Percentiles rank a stretch among this genome's conserved stretches.
These are phyloP conservation scores for Drosophila quadrilineata DNA, from an alignment of 1,140 invertebrate genomes.

Conservation along the genomic window DNA sequence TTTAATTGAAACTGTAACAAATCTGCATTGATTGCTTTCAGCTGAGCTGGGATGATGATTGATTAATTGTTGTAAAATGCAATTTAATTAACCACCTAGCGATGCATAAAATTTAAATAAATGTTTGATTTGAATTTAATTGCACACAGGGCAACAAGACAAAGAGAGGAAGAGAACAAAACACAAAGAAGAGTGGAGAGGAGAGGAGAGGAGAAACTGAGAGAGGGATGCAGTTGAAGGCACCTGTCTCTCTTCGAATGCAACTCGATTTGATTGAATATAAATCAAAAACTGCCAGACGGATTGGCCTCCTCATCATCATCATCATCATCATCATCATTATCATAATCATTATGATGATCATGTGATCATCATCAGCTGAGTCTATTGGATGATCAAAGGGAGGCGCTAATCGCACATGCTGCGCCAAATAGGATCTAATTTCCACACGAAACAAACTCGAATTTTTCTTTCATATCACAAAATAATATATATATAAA, in stretches of 20 bases:
- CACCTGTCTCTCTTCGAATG: constrained; percentile 21
- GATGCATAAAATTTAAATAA: constrained; percentile 79
- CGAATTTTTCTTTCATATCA: constrained; percentile 54
- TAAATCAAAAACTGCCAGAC: constrained; percentile 65
- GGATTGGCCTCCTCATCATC: constrained; percentile 23
- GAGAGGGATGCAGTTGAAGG: not conserved
- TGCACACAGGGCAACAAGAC: no score
- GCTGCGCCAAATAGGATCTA: constrained; percentile 79
- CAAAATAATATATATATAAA: no score
- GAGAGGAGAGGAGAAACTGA: no score
- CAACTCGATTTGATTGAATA: constrained; percentile 60
- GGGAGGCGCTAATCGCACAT: constrained; percentile 73
- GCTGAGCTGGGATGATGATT: constrained; percentile 1
- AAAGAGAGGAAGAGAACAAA: no score
- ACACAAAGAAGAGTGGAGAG: no score
- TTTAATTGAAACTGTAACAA: not conserved
- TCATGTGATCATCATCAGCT: not conserved
- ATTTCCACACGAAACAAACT: constrained; percentile 70
- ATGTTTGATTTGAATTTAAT: constrained; percentile 80
- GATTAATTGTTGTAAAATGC: constrained; percentile 29
- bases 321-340: not conserved
- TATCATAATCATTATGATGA: not conserved
- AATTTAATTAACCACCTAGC: constrained; percentile 68
- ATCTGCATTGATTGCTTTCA: not conserved
- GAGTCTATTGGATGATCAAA: constrained; percentile 52